Conservation (phyloP, 2,797 vertebrate species). For the Squalus acanthias region DNA sequence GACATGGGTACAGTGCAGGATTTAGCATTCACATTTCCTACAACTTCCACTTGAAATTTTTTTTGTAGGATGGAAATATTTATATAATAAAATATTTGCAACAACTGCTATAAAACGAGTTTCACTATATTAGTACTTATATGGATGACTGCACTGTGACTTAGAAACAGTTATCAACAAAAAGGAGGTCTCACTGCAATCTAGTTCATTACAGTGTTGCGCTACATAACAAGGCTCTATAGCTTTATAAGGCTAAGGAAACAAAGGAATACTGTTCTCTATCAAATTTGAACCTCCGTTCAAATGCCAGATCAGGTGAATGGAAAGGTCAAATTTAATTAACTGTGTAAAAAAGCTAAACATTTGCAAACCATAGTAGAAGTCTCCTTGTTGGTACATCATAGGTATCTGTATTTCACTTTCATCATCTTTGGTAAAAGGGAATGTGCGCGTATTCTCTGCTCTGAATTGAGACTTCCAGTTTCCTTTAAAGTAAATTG, state of each 20-base stretch:
- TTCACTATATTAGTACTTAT: background rate
- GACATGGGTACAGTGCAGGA: background rate
- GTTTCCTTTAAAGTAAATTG: conserved; percentile 90
- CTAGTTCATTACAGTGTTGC: background rate
- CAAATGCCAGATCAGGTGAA: background rate
- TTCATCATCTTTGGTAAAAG: conserved; percentile 94
- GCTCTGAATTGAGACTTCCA: conserved; percentile 97
- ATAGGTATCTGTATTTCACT: conserved; percentile 93
- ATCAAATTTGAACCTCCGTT: background rate
- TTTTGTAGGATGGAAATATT: no score
- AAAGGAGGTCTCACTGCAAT: background rate
- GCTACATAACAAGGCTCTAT: background rate
- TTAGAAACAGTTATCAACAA: background rate
- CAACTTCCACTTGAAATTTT: background rate
- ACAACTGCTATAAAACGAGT: background rate
- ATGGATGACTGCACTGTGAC: background rate
- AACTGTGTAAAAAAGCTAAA: background rate
- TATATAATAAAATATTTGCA: no score
- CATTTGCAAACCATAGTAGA: conserved; percentile 79
- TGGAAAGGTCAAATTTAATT: conserved; percentile 20
- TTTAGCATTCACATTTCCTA: background rate
- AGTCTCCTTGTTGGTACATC: conserved; percentile 99
- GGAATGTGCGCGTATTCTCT: conserved; percentile 92
- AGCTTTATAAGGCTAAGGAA: background rate
- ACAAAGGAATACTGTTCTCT: conserved; percentile 19